Percentiles rank a stretch among this genome's conserved stretches.
These are phyloP conservation scores for Poeciliopsis prolifica DNA, from an alignment of 2,113 vertebrate species.

Conservation along the genomic window DNA sequence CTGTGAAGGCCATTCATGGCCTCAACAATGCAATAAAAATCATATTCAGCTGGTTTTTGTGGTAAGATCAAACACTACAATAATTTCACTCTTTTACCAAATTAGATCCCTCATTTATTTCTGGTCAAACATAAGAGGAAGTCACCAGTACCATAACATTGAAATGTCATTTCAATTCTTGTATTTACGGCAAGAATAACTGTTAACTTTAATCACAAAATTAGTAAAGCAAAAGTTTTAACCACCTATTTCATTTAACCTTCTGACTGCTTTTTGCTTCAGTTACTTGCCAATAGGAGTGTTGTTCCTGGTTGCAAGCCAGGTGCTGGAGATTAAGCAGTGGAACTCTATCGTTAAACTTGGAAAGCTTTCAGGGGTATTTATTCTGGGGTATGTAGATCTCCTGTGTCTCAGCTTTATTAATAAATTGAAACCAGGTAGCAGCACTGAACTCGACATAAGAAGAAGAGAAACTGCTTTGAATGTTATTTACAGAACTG, in stretches of 20 bases:
- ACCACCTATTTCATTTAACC: too few species aligned
- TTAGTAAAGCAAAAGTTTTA: background rate
- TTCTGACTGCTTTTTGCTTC: background rate
- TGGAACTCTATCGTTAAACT: background rate
- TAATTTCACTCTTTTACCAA: background rate
- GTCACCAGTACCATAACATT: too few species aligned
- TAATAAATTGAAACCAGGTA: too few species aligned
- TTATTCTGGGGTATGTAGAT: background rate
- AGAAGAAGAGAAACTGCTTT: too few species aligned
- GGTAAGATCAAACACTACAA: constrained; percentile 3
- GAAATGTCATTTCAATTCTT: background rate
- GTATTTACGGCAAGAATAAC: background rate
- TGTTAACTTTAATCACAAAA: background rate
- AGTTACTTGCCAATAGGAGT: constrained; percentile 20
- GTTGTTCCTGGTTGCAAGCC: background rate
- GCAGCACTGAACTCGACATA: too few species aligned
- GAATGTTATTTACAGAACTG: too few species aligned
- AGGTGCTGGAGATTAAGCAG: background rate
- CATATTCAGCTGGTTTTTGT: background rate
- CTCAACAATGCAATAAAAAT: background rate
- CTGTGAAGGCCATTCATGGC: fast-evolving
- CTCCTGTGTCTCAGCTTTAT: background rate
- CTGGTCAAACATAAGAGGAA: background rate
- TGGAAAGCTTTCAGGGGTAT: too few species aligned
- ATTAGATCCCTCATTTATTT: too few species aligned